phyloP scores from a whole-genome alignment of 2,888 invertebrate species.

The Desoria tigrina region DNA sequence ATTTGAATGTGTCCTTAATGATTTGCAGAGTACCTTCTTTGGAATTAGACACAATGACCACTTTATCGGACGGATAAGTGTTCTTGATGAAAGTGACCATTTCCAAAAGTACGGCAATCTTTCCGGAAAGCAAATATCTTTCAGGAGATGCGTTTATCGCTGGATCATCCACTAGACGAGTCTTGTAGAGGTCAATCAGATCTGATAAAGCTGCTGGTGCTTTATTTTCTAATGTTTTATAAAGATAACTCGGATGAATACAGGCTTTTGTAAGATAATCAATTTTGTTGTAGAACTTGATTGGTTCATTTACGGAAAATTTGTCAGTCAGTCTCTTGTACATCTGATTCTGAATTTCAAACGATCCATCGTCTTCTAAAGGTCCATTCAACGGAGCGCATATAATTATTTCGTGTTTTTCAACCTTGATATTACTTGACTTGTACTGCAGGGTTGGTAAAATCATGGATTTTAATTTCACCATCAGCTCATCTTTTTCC shows the following conservation, averaged over 20 bases:
- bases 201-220: neutral
- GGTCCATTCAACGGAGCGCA: slow-evolving; percentile 2
- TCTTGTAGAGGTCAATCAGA: neutral
- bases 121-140: neutral
- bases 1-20: too few relatives aligned
- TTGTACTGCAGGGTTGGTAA: neutral
- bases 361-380: neutral
- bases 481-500: too few relatives aligned
- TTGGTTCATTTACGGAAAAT: neutral
- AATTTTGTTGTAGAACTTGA: neutral
- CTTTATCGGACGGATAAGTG: neutral
- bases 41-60: neutral
- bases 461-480: too few relatives aligned
- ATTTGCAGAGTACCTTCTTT: too few relatives aligned
- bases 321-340: neutral
- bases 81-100: neutral
- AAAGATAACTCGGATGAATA: neutral
- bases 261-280: neutral
- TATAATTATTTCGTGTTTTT: slow-evolving; percentile 3
- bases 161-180: neutral
- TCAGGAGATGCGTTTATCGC: neutral
- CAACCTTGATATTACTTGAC: neutral
- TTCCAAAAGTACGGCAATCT: neutral
- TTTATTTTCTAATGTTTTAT: neutral
- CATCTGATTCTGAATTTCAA: neutral